A percentile compares a stretch with the other conserved stretches of the same genome.
phyloP scores from a whole-genome alignment of 2,797 vertebrate genomes.

The Heliangelus exortis region DNA sequence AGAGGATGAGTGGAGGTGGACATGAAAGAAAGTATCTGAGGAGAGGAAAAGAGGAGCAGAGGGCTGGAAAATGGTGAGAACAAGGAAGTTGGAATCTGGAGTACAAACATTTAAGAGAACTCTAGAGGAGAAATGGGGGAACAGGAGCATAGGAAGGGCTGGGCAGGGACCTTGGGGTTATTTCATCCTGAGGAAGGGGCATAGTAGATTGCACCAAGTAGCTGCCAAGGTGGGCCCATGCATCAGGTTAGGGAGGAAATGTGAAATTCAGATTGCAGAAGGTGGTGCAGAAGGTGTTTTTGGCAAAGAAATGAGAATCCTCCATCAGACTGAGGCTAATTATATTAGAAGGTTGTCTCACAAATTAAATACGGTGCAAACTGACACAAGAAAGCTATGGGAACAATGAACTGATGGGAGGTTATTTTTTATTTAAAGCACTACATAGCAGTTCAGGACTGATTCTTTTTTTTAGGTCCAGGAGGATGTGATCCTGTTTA shows the following conservation, averaged over 20 bases:
- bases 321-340: background rate
- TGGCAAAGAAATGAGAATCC: background rate
- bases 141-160: background rate
- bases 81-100: background rate
- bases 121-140: background rate
- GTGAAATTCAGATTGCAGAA: background rate
- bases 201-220: background rate
- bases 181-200: background rate
- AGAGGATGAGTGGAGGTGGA: background rate
- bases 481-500: constrained; percentile 7
- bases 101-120: background rate
- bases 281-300: background rate
- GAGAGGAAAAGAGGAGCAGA: background rate
- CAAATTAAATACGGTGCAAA: background rate
- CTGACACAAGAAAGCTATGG: background rate
- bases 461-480: background rate
- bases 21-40: background rate
- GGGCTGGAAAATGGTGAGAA: background rate
- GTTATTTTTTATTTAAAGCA: background rate
- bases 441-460: background rate
- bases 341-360: background rate
- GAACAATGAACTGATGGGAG: background rate
- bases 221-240: background rate
- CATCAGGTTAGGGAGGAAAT: background rate
- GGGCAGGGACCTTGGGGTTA: background rate